Evolutionary conservation across 1,140 invertebrate species (phyloP).

Genomic region (Rhysida immarginata): DNA sequence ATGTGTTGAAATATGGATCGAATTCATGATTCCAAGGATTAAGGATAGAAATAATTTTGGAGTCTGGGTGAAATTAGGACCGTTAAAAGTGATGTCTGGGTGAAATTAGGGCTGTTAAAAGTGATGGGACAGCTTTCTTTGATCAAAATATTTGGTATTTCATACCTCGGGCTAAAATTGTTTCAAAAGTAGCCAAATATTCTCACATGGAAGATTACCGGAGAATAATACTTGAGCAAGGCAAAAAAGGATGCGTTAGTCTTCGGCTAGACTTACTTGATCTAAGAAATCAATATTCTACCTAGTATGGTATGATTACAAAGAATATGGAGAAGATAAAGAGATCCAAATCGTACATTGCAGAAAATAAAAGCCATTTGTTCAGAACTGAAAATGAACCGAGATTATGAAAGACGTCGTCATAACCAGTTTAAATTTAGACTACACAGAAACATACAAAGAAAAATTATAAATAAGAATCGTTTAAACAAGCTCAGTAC

Average conservation of each 20-base stretch:
- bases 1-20: slow-evolving; percentile 98
- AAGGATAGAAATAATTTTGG: slow-evolving; percentile 99
- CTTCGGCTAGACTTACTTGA: slow-evolving; percentile 86
- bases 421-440: too few species aligned
- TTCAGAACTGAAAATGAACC: too few species aligned
- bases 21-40: slow-evolving; percentile 95
- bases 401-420: too few species aligned
- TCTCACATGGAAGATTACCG: slow-evolving; percentile 94
- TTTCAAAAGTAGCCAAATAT: slow-evolving; percentile 82
- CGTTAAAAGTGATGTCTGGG: too few species aligned
- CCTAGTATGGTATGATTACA: slow-evolving; percentile 84
- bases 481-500: too few species aligned
- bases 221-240: slow-evolving; percentile 79
- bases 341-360: slow-evolving; percentile 69
- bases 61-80: slow-evolving; percentile 59
- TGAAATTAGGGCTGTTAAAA: slow-evolving; percentile 90
- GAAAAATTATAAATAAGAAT: too few species aligned
- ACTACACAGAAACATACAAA: too few species aligned
- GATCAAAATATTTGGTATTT: slow-evolving; percentile 89
- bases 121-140: slow-evolving; percentile 89
- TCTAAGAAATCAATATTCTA: slow-evolving; percentile 88
- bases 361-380: slow-evolving; percentile 63
- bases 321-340: slow-evolving; percentile 97
- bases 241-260: slow-evolving; percentile 91
- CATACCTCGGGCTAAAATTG: slow-evolving; percentile 44